Percentiles rank a stretch among this genome's conserved stretches.
These are phyloP conservation scores for Mustela lutreola DNA, from an alignment of 2,113 vertebrate genomes.

Conservation along the genomic window DNA sequence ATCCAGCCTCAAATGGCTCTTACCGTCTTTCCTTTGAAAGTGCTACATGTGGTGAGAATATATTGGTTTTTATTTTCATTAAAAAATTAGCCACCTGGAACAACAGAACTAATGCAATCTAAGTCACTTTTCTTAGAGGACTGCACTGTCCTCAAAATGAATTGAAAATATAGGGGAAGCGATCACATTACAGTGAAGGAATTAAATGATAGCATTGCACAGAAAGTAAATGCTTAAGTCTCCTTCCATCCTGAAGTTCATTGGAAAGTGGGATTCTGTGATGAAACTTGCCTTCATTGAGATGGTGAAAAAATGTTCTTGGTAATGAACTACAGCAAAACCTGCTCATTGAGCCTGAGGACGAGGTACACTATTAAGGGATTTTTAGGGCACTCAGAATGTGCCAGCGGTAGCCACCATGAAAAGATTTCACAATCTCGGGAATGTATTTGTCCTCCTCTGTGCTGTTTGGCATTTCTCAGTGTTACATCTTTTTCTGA, in stretches of 20 bases:
- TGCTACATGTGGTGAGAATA: slow-evolving; percentile 33
- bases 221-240: neutral
- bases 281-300: neutral
- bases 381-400: neutral
- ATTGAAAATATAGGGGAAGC: slow-evolving; percentile 47
- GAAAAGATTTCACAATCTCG: slow-evolving; percentile 33
- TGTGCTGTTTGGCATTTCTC: neutral
- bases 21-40: slow-evolving; percentile 48
- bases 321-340: slow-evolving; percentile 26
- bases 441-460: neutral
- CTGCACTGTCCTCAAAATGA: neutral
- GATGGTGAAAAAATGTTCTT: neutral
- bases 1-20: neutral
- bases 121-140: slow-evolving; percentile 9
- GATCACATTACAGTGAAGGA: slow-evolving; percentile 20
- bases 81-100: neutral
- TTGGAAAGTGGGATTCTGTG: neutral
- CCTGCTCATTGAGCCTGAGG: neutral
- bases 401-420: neutral
- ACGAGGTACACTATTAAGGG: neutral
- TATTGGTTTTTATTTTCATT: neutral
- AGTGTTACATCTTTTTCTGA: slow-evolving; percentile 15
- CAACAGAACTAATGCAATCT: neutral
- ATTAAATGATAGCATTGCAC: neutral
- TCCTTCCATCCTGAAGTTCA: neutral